Evolutionary conservation across 1,140 invertebrate species (phyloP).

Genomic region (Bombus cullumanus): DNA sequence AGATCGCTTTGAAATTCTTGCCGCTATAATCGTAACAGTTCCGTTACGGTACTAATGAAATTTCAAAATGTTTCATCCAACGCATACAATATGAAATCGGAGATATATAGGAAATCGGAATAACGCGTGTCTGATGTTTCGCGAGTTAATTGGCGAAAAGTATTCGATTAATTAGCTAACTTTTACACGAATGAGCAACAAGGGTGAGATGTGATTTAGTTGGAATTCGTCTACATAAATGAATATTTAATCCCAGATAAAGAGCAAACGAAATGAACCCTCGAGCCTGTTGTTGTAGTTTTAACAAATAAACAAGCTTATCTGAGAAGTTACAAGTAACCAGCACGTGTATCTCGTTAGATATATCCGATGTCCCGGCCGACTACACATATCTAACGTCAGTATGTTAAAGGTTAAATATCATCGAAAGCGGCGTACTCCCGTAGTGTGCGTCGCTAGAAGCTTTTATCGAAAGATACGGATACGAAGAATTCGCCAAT

Average conservation of each 20-base stretch:
- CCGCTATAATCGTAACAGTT: too few species aligned
- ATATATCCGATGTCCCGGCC: slow-evolving; percentile 34
- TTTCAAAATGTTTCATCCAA: too few species aligned
- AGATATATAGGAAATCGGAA: too few species aligned
- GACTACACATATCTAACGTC: slow-evolving; percentile 35
- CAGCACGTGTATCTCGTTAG: slow-evolving; percentile 53
- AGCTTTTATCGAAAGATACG: slow-evolving; percentile 40
- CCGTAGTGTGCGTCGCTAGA: background rate
- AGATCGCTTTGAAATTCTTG: too few species aligned
- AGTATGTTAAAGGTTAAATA: slow-evolving; percentile 42
- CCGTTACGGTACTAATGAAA: too few species aligned
- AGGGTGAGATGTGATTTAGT: background rate
- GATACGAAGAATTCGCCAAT: slow-evolving; percentile 30
- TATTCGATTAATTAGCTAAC: slow-evolving; percentile 1
- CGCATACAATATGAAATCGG: too few species aligned
- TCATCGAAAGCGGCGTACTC: slow-evolving; percentile 4
- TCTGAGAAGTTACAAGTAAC: slow-evolving; percentile 40
- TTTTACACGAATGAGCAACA: background rate
- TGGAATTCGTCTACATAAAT: slow-evolving; percentile 3
- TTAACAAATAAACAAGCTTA: slow-evolving; percentile 51
- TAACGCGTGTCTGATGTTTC: too few species aligned
- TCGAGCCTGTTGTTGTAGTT: background rate
- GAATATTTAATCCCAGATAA: slow-evolving; percentile 29
- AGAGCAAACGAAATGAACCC: slow-evolving; percentile 8
- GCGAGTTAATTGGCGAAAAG: background rate